Base-by-base conservation (phyloP, 2,797 vertebrate genomes). In the Nannoperca obscura region DNA sequence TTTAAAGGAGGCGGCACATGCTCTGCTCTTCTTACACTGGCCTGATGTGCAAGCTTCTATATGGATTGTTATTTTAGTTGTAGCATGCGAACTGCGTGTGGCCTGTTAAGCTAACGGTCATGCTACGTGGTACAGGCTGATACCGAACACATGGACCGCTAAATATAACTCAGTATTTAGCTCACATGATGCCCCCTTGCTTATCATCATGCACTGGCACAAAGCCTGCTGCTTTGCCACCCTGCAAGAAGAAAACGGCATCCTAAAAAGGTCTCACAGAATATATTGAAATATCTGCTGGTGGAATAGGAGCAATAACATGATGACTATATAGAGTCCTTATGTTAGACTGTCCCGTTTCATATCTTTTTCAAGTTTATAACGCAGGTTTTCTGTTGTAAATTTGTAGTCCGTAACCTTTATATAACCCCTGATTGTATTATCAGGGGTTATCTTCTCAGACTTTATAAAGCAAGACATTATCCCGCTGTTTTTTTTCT, bases 161-260 rank as follows among this genome's bases (percentile, higher is more conserved):
- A 93, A 89, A 87, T 92, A 90, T 92, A 93, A 83, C 88, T 72
- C 40, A 74, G 77, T 68, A 79, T 89, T 89, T 75, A 58, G 66
- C 72, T 82, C 89, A 84, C 89, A 91, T 89, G 86, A 90, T 82
- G 83, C 36, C 69, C 32, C 44, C 44, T 52, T 64, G 5, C 47
- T 76, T 82, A 81, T 86, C 83, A 79, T 70, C 58, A 60, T 40
- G 58, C 2, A 47, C 34, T 76, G 73, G 62, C 75, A 82, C 22
- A 46, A n/a, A 50, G 71, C 36, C 69, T 11, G 2, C 47, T 59
- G 74, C 74, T 60, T 52, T 78, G 61, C 57, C 17, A 71, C 32
- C 36, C 60, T 54, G 50, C n/a, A 36, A 65, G 60, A 14, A 15
- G 58, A 38, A 52, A 54, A 71, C 24, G 7, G 11, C 44, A 72